Conservation (phyloP, 1,140 invertebrate genomes). For the Drosophila santomea region DNA sequence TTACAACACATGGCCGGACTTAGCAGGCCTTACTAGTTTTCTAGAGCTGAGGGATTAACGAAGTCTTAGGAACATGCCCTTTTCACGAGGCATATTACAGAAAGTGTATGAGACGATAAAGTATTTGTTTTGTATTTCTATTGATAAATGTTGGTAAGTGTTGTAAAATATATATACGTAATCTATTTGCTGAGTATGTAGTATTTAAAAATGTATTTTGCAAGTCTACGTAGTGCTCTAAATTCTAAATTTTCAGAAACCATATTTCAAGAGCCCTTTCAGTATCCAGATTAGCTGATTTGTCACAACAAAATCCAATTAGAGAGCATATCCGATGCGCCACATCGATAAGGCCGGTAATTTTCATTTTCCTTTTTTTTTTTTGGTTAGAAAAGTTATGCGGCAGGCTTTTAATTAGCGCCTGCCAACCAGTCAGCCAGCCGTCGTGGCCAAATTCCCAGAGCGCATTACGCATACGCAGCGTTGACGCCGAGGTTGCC, state of each 20-base stretch:
- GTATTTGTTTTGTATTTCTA: too few relatives aligned
- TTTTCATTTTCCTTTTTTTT: conserved; percentile 30
- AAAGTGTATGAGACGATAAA: too few relatives aligned
- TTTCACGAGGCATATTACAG: too few relatives aligned
- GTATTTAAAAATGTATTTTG: neutral
- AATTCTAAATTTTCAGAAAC: too few relatives aligned
- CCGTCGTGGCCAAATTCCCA: conserved; percentile 59
- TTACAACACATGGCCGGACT: conserved; percentile 35
- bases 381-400: conserved; percentile 62
- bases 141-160: too few relatives aligned
- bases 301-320: conserved; percentile 10
- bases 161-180: too few relatives aligned
- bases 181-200: too few relatives aligned
- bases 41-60: neutral
- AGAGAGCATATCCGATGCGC: conserved; percentile 32
- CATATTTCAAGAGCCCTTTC: neutral
- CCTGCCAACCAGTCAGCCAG: conserved; percentile 56
- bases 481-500: conserved; percentile 52
- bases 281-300: neutral
- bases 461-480: conserved; percentile 77
- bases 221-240: too few relatives aligned
- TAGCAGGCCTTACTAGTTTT: neutral
- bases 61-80: neutral
- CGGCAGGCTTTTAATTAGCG: conserved; percentile 77
- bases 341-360: conserved; percentile 16